phyloP scores from a whole-genome alignment of 2,888 invertebrate species.

The Gryllus longicercus region DNA sequence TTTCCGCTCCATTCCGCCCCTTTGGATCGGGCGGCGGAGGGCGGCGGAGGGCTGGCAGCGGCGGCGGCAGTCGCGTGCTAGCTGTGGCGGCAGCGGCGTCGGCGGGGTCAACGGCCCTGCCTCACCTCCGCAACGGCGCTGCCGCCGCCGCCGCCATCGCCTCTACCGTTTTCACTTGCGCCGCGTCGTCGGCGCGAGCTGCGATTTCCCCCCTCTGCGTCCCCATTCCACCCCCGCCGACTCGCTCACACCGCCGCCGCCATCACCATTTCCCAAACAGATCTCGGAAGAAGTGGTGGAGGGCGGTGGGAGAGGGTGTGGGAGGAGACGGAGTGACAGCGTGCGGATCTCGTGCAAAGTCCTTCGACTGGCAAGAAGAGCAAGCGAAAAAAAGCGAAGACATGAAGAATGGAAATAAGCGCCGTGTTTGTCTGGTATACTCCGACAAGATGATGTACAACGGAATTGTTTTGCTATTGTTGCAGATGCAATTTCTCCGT shows the following conservation, averaged over 20 bases:
- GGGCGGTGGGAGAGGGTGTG: no score
- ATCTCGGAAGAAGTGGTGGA: no score
- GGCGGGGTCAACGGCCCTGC: background rate
- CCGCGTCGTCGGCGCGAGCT: background rate
- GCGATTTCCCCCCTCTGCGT: background rate
- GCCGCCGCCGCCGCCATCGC: background rate
- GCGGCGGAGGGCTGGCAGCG: background rate
- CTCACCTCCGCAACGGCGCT: background rate
- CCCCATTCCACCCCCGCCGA: background rate
- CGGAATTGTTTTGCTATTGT: no score
- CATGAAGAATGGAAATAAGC: no score
- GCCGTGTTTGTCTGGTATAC: no score
- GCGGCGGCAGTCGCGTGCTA: conserved; percentile 1
- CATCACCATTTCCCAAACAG: background rate
- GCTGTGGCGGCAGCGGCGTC: background rate
- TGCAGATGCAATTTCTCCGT: no score
- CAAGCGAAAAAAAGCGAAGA: no score
- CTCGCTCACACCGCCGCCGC: background rate
- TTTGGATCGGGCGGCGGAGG: background rate
- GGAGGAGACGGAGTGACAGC: no score
- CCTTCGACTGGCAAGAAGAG: no score
- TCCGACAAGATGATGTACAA: no score
- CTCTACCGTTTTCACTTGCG: conserved; percentile 3
- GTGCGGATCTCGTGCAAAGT: no score
- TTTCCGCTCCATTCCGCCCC: no score